These are phyloP conservation scores for Cydia fagiglandana DNA, from an alignment of 1,140 invertebrate genomes.

Conservation along the genomic window DNA sequence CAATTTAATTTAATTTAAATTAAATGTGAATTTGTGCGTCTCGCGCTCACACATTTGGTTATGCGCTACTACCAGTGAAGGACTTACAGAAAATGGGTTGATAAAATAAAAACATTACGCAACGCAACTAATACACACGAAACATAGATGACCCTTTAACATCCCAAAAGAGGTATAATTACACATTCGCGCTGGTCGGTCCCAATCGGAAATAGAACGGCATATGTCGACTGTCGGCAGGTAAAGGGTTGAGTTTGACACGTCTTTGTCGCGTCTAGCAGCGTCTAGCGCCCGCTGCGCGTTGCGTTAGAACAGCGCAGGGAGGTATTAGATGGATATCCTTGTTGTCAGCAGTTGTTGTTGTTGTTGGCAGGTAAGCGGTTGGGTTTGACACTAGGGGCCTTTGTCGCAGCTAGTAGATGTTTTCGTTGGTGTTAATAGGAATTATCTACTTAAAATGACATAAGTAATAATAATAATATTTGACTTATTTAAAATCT, in stretches of 20 bases:
- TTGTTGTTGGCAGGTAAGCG: too few species aligned
- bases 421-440: too few species aligned
- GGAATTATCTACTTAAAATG: too few species aligned
- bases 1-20: too few species aligned
- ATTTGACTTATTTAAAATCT: too few species aligned
- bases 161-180: neutral
- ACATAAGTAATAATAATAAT: too few species aligned
- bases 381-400: too few species aligned
- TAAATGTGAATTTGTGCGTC: too few species aligned
- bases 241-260: slow-evolving; percentile 71
- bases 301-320: slow-evolving; percentile 45
- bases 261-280: slow-evolving; percentile 55
- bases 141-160: neutral
- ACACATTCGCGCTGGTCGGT: slow-evolving; percentile 38
- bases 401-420: too few species aligned
- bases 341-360: neutral
- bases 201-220: slow-evolving; percentile 54
- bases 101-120: neutral
- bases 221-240: slow-evolving; percentile 49
- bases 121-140: neutral
- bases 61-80: too few species aligned
- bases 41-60: too few species aligned
- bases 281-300: slow-evolving; percentile 53
- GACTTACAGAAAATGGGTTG: too few species aligned
- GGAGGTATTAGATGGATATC: slow-evolving; percentile 41